These are phyloP conservation scores for Drosophila buzzatii DNA, from an alignment of 2,888 invertebrate genomes.

Conservation along the genomic window DNA sequence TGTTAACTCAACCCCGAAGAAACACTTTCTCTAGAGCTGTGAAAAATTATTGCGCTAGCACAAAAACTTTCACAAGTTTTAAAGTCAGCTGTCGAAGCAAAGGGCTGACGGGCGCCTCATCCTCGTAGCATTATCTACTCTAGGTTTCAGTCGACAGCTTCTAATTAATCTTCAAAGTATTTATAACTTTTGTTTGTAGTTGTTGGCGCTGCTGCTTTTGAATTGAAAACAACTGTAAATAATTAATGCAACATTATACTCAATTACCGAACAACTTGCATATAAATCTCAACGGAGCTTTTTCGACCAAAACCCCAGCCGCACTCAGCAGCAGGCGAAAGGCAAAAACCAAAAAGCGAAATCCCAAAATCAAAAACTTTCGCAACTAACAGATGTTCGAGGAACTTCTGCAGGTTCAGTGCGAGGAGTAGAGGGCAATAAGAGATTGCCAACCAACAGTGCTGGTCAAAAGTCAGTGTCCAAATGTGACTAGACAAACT, in stretches of 20 bases:
- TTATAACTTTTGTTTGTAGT: constrained; percentile 72
- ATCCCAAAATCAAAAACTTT: constrained; percentile 67
- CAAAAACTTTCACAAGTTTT: constrained; percentile 48
- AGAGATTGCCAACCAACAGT: background rate
- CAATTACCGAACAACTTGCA: constrained; percentile 73
- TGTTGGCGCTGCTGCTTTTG: constrained; percentile 37
- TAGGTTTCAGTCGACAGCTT: constrained; percentile 30
- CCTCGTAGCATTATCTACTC: background rate
- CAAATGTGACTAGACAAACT: constrained; percentile 28
- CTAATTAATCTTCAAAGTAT: constrained; percentile 77
- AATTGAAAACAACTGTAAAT: constrained; percentile 78
- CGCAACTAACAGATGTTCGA: constrained; percentile 57
- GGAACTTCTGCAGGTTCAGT: constrained; percentile 40
- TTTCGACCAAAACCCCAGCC: constrained; percentile 12
- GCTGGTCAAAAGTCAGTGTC: constrained; percentile 28
- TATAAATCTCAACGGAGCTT: constrained; percentile 53
- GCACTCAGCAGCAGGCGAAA: constrained; percentile 27
- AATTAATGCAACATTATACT: constrained; percentile 77
- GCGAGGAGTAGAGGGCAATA: background rate
- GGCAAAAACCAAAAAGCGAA: constrained; percentile 22
- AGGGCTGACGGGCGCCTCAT: background rate
- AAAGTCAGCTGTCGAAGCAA: constrained; percentile 51
- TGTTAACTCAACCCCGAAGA: background rate
- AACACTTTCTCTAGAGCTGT: constrained; percentile 30
- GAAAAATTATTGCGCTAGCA: constrained; percentile 43